Base-by-base conservation (phyloP, 1,140 invertebrate genomes). In the Dendroctonus valens region DNA sequence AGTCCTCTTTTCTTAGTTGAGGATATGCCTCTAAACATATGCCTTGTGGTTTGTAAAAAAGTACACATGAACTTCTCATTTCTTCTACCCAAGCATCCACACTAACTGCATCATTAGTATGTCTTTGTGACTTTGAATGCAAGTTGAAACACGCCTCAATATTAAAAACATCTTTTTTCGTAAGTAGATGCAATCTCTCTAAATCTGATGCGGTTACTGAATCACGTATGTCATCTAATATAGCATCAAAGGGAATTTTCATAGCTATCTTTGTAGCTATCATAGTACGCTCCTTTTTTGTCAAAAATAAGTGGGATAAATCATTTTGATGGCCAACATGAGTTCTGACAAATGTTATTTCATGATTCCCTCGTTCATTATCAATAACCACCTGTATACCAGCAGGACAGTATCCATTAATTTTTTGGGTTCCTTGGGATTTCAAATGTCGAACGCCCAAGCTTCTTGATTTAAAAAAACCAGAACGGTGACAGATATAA, bases 251-350 rank as follows among this genome's bases (percentile, higher is more conserved):
- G 2, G 70, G 62, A 9, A 71, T 61, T 67, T 63, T 63, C 15
- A 26, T 7, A 8, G 70, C 60, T 15, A 72, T 59, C 49, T 72
- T 72, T 9, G 41, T 50, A 7, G 70, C 70, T n/a, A 72, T 6
- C 11, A 15, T 54, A 38, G 67, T 7, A 9, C 59, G 41, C 46
- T 69, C 68, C 15, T 7, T 9, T 38, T 11, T 9, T 8, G 55
- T 66, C 0, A 71, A 44, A 40, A 11, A 7, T 63, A 71, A 53
- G 46, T 66, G 59, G 6, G 26, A 54, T n/a, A 70, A 11, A 41
- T 70, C 67, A 61, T 51, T 64, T 5, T 59, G 50, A 59, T 70
- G 69, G 8, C 66, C 69, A 5, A 70, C 59, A 70, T 64, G 66
- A 6, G 52, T 64, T 50, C n/a, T n/a, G n/a, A n/a, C n/a, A n/a